A percentile compares a stretch with the other conserved stretches of the same genome.
Evolutionary conservation across 2,888 invertebrate genomes (phyloP).

Genomic region (Spialia ferax): DNA sequence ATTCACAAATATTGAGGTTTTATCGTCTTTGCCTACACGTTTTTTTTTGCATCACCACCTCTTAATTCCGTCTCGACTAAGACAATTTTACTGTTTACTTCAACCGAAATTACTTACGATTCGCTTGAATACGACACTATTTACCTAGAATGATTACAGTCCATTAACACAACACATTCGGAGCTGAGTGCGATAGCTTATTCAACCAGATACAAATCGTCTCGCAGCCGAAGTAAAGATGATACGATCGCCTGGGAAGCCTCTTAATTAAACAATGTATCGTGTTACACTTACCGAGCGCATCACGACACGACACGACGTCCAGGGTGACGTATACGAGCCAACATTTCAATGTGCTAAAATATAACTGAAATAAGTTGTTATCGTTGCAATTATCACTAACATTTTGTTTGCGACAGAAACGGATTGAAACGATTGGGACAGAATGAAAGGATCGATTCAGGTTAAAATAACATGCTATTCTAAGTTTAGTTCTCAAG

Average conservation of each 20-base stretch:
- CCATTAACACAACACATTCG: constrained; percentile 17
- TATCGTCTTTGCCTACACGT: too few species aligned
- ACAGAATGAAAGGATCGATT: too few species aligned
- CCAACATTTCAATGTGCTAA: neutral
- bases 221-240: constrained; percentile 22
- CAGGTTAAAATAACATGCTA: too few species aligned
- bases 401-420: neutral
- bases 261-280: constrained; percentile 7
- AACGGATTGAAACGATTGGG: neutral
- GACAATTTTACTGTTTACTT: neutral
- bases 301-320: constrained; percentile 20
- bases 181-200: constrained; percentile 29
- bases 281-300: constrained; percentile 20
- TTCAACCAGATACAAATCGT: constrained; percentile 25
- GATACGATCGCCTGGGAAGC: constrained; percentile 47
- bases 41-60: too few species aligned
- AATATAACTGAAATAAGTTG: neutral
- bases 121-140: neutral
- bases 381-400: neutral
- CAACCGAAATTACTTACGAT: neutral
- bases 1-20: too few species aligned
- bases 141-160: neutral
- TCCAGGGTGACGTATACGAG: neutral
- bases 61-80: neutral
- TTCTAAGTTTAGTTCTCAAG: too few species aligned